Evolutionary conservation across 2,797 vertebrate genomes (phyloP).

Genomic region (Dendrocincla fuliginosa): DNA sequence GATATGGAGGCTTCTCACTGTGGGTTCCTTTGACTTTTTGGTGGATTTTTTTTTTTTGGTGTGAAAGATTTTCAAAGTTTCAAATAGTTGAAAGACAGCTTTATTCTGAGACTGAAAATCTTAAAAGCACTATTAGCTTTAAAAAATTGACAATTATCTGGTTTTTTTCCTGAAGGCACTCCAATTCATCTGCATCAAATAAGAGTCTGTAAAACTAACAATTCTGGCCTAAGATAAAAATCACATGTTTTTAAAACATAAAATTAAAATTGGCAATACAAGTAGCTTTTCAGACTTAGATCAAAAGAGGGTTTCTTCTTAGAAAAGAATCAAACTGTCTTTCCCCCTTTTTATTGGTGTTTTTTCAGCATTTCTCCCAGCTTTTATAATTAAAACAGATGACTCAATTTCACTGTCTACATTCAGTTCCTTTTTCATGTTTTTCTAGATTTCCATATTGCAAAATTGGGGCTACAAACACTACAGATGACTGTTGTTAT

Average conservation of each 20-base stretch:
- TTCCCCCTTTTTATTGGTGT: slow-evolving; percentile 59
- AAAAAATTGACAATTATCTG: slow-evolving; percentile 57
- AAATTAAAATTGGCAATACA: slow-evolving; percentile 64
- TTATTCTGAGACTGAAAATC: slow-evolving; percentile 19
- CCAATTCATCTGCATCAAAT: slow-evolving; percentile 70
- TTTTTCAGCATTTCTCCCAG: slow-evolving; percentile 48
- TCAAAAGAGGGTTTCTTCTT: slow-evolving; percentile 54
- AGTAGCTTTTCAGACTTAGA: slow-evolving; percentile 65
- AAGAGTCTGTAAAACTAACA: slow-evolving; percentile 53
- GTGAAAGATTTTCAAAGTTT: slow-evolving; percentile 25
- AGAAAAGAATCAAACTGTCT: slow-evolving; percentile 58
- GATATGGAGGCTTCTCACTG: not conserved
- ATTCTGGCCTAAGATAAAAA: slow-evolving; percentile 68
- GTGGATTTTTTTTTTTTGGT: not conserved
- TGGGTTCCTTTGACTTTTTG: not conserved
- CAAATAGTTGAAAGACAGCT: slow-evolving; percentile 29
- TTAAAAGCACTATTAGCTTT: slow-evolving; percentile 49
- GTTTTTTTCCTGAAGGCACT: slow-evolving; percentile 50
- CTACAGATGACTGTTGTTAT: not conserved
- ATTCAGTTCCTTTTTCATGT: slow-evolving; percentile 61
- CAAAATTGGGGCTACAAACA: slow-evolving; percentile 27
- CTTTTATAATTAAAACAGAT: slow-evolving; percentile 60
- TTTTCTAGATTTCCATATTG: slow-evolving; percentile 55
- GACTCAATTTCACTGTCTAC: slow-evolving; percentile 56
- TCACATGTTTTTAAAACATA: slow-evolving; percentile 69